Evolutionary conservation across 2,888 invertebrate genomes (phyloP).

Genomic region (Harpalus rubripes): DNA sequence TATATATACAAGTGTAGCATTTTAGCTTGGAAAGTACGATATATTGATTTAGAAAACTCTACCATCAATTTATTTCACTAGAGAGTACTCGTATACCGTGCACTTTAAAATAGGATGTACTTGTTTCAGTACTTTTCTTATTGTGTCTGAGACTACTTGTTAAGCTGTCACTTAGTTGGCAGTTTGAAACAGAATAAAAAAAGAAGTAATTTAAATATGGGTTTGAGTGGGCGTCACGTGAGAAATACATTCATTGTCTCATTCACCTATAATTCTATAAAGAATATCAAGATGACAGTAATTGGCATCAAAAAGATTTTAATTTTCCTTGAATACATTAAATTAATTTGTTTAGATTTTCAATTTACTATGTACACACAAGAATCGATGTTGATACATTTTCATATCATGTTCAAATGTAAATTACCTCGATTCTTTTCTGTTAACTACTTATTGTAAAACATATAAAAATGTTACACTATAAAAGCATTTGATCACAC

Average conservation of each 20-base stretch:
- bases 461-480: too few species aligned
- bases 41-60: too few species aligned
- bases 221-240: background rate
- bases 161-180: background rate
- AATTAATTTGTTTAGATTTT: background rate
- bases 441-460: too few species aligned
- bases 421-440: too few species aligned
- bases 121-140: background rate
- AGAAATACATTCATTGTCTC: slow-evolving; percentile 4
- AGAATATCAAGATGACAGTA: background rate
- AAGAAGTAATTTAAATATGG: background rate
- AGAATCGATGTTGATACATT: too few species aligned
- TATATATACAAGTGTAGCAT: too few species aligned
- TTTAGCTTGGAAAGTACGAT: too few species aligned
- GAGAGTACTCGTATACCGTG: too few species aligned
- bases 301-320: background rate
- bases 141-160: background rate
- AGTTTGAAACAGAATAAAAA: background rate
- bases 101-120: background rate
- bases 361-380: too few species aligned
- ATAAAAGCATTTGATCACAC: too few species aligned
- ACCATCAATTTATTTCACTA: too few species aligned
- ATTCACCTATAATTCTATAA: background rate
- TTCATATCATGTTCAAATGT: too few species aligned
- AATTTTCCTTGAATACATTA: background rate